Conservation (phyloP, 2,113 vertebrate genomes). For the Colinus virginianus region DNA sequence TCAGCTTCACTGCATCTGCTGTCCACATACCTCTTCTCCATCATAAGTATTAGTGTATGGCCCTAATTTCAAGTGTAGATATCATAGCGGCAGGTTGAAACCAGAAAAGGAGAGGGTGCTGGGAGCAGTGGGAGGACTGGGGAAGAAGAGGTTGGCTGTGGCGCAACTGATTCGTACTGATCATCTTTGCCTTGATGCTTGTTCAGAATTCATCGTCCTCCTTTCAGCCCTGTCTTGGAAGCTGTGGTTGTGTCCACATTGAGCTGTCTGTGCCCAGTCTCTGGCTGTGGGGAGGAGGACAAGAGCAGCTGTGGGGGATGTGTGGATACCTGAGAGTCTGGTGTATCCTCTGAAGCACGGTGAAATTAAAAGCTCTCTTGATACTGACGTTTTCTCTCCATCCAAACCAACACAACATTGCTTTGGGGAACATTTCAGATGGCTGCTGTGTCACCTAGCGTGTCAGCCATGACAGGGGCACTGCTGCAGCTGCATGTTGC, state of each 20-base stretch:
- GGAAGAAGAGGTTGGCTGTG: not conserved
- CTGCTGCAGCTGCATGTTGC: not conserved
- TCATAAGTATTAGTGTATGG: not conserved
- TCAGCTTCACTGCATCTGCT: not conserved
- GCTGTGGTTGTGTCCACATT: not conserved
- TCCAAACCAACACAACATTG: not conserved
- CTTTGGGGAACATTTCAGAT: not conserved
- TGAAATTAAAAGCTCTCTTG: not conserved
- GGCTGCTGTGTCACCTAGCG: not conserved
- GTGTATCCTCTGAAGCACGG: not conserved
- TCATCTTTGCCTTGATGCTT: not conserved
- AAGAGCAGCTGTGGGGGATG: not conserved
- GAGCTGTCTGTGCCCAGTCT: not conserved
- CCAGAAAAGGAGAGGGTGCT: not conserved
- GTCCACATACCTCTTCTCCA: not conserved
- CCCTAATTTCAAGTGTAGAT: not conserved
- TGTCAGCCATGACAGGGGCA: not conserved
- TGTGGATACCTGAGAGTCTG: fast-evolving
- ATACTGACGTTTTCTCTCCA: fast-evolving
- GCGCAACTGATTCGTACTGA: not conserved
- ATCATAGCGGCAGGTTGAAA: not conserved
- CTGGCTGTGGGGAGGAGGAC: not conserved
- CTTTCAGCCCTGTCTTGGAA: not conserved
- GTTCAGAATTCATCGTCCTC: not conserved
- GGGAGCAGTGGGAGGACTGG: not conserved